Conservation (phyloP, 2,113 vertebrate species). For the Scomber colias region DNA sequence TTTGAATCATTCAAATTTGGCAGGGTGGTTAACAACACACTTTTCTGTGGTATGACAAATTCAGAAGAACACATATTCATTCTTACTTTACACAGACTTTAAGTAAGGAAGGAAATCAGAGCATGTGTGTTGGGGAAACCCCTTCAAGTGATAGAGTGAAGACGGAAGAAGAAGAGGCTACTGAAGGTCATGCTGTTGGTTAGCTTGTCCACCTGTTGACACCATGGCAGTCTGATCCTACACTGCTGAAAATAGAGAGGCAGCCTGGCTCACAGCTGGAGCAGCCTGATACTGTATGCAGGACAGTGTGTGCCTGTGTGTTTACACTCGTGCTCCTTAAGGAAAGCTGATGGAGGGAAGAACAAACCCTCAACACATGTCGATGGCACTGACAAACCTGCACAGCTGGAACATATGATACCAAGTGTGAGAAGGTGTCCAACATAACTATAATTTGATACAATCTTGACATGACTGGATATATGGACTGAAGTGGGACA, state of each 20-base stretch:
- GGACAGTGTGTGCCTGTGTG: background rate
- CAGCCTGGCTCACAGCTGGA: slow-evolving; percentile 30
- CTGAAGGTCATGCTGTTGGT: slow-evolving; percentile 37
- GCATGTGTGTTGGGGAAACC: too few relatives aligned
- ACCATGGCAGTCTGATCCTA: slow-evolving; percentile 39
- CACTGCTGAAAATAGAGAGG: slow-evolving; percentile 59
- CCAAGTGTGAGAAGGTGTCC: background rate
- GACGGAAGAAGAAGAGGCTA: background rate
- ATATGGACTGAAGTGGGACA: too few relatives aligned
- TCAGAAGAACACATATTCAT: too few relatives aligned
- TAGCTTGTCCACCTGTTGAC: slow-evolving; percentile 61
- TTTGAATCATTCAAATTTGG: too few relatives aligned
- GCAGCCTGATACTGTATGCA: slow-evolving; percentile 7
- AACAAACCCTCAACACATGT: background rate
- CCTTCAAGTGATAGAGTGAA: background rate
- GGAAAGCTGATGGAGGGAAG: slow-evolving; percentile 5
- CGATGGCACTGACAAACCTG: background rate
- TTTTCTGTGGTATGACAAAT: too few relatives aligned
- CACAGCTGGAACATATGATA: background rate
- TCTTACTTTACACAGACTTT: too few relatives aligned
- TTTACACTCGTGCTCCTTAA: background rate
- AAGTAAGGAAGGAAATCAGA: too few relatives aligned
- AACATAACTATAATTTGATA: background rate
- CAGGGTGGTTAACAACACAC: too few relatives aligned
- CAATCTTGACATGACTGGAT: background rate